Evolutionary conservation across 2,113 vertebrate genomes (phyloP).

Genomic region (Aegotheles bennettii): DNA sequence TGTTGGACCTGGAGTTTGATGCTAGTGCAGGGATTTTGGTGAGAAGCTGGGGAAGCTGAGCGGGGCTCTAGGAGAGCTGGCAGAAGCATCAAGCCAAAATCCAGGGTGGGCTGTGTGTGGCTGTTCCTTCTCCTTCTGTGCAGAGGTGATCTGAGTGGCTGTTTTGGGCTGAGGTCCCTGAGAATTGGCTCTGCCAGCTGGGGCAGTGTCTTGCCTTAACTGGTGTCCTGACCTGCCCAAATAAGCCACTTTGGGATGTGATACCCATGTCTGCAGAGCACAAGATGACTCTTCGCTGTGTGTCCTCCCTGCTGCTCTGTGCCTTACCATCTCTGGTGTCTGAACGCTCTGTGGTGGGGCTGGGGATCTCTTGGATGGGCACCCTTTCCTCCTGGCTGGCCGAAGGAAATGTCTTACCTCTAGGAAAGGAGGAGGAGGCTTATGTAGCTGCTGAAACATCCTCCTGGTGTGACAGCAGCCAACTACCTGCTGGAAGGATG

Average conservation of each 20-base stretch:
- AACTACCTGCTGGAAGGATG: not conserved
- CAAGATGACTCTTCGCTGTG: not conserved
- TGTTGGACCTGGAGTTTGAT: not conserved
- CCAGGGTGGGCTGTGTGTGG: not conserved
- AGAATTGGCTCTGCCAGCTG: not conserved
- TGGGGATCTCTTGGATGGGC: not conserved
- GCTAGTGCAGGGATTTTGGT: not conserved
- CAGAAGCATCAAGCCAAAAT: not conserved
- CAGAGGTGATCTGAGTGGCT: not conserved
- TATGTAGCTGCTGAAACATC: not conserved
- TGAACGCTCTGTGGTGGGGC: not conserved
- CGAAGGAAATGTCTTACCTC: not conserved
- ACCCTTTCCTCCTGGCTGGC: not conserved
- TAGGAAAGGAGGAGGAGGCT: not conserved
- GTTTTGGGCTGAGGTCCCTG: not conserved
- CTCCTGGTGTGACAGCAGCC: not conserved
- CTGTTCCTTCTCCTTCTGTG: not conserved
- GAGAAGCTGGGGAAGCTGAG: not conserved
- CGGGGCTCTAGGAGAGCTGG: not conserved
- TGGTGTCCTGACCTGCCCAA: not conserved
- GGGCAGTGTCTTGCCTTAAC: not conserved
- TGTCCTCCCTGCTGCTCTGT: not conserved
- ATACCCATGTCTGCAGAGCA: not conserved
- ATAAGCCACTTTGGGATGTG: not conserved
- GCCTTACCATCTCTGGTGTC: not conserved